A percentile compares a stretch with the other conserved stretches of the same genome.
Conservation (phyloP, 2,113 vertebrate species). For the Cercocebus atys region DNA sequence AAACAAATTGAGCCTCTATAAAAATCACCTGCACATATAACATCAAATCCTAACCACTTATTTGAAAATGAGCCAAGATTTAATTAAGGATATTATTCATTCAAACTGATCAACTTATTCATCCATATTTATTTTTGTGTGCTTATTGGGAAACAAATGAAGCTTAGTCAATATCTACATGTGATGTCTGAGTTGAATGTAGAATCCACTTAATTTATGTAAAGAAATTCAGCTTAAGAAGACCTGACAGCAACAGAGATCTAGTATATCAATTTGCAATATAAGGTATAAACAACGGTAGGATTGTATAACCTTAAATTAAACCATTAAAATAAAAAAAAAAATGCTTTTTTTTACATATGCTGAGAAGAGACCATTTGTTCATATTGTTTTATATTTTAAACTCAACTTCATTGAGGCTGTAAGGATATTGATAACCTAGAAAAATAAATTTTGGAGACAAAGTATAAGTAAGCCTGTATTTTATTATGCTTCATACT, state of each 20-base stretch:
- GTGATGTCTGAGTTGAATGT: neutral
- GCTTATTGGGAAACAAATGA: neutral
- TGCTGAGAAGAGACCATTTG: neutral
- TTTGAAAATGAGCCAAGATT: neutral
- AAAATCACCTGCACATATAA: neutral
- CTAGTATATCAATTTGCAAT: neutral
- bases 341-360: neutral
- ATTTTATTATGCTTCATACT: neutral
- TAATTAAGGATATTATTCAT: neutral
- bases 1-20: neutral
- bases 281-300: neutral
- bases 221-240: neutral
- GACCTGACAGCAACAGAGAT: neutral
- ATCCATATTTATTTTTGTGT: neutral
- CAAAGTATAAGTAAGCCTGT: neutral
- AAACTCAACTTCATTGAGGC: neutral
- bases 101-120: neutral
- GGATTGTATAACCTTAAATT: neutral
- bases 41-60: neutral
- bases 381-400: neutral
- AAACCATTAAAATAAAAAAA: neutral
- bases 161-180: neutral
- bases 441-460: neutral
- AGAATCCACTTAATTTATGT: neutral
- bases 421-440: neutral